A percentile compares a stretch with the other conserved stretches of the same genome.
Conservation (phyloP, 2,113 vertebrate species). For the Pseudonaja textilis region DNA sequence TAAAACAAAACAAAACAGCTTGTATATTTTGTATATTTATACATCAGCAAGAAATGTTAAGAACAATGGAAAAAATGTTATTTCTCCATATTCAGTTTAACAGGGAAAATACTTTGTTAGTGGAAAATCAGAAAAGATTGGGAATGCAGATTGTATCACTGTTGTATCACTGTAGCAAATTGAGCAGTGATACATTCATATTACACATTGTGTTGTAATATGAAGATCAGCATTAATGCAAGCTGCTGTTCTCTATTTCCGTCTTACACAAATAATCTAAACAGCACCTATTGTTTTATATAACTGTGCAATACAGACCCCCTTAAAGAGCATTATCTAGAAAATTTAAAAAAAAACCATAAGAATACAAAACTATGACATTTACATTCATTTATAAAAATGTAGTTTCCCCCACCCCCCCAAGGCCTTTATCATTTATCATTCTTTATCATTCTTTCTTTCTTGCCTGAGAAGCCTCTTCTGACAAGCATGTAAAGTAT, state of each 20-base stretch:
- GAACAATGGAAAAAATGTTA: neutral
- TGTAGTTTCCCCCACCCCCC: neutral
- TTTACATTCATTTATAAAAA: neutral
- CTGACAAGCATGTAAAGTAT: neutral
- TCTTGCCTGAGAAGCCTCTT: slow-evolving; percentile 8
- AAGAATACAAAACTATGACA: neutral
- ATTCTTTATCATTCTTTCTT: neutral
- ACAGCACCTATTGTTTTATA: neutral
- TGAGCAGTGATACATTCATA: neutral
- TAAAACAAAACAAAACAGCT: neutral
- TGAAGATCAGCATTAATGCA: neutral
- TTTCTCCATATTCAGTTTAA: neutral
- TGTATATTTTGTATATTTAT: too few species aligned
- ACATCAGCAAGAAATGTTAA: neutral
- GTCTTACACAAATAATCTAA: slow-evolving; percentile 1
- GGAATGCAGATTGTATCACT: neutral
- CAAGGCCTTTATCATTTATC: neutral
- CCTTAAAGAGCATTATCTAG: neutral
- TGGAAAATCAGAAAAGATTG: neutral
- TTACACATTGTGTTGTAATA: slow-evolving; percentile 1
- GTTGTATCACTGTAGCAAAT: neutral
- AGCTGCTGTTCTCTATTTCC: slow-evolving; percentile 20
- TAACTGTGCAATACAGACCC: slow-evolving; percentile 32
- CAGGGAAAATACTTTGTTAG: neutral
- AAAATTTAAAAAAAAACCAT: neutral